Conservation (phyloP, 2,888 invertebrate genomes). For the Calephelis perditalis region DNA sequence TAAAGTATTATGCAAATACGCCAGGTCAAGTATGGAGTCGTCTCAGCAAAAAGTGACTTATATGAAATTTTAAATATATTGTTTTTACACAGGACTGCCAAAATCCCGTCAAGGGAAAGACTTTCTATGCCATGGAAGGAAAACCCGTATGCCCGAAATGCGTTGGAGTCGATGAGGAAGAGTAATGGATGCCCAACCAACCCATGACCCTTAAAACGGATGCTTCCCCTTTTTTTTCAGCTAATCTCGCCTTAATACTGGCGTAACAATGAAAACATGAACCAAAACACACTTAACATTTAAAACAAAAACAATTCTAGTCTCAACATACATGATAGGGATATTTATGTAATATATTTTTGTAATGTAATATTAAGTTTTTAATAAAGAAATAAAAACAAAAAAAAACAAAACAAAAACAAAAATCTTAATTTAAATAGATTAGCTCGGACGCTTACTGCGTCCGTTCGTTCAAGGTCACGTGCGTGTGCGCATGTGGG, state of each 20-base stretch:
- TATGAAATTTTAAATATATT: slow-evolving; percentile 31
- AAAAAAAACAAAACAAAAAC: slow-evolving; percentile 39
- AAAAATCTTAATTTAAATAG: slow-evolving; percentile 30
- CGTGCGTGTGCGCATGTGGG: slow-evolving; percentile 43
- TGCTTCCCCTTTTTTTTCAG: slow-evolving; percentile 74
- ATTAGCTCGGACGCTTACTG: slow-evolving; percentile 35
- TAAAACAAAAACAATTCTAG: slow-evolving; percentile 47
- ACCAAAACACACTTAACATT: slow-evolving; percentile 37
- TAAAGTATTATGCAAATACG: slow-evolving; percentile 34
- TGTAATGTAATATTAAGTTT: slow-evolving; percentile 73
- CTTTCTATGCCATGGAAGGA: slow-evolving; percentile 98
- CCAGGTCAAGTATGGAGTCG: slow-evolving; percentile 57
- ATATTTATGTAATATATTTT: slow-evolving; percentile 70
- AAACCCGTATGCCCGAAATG: slow-evolving; percentile 97
- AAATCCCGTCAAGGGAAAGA: slow-evolving; percentile 94
- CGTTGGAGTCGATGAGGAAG: slow-evolving; percentile 94
- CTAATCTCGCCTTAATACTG: slow-evolving; percentile 58
- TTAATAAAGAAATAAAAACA: slow-evolving; percentile 74
- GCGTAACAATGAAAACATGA: slow-evolving; percentile 35
- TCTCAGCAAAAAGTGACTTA: slow-evolving; percentile 32
- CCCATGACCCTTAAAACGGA: slow-evolving; percentile 46
- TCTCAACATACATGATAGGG: slow-evolving; percentile 51
- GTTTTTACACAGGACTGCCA: slow-evolving; percentile 90
- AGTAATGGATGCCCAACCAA: slow-evolving; percentile 59
- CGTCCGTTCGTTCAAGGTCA: slow-evolving; percentile 47